Evolutionary conservation across 2,113 vertebrate genomes (phyloP).

Genomic region (Cervus canadensis): DNA sequence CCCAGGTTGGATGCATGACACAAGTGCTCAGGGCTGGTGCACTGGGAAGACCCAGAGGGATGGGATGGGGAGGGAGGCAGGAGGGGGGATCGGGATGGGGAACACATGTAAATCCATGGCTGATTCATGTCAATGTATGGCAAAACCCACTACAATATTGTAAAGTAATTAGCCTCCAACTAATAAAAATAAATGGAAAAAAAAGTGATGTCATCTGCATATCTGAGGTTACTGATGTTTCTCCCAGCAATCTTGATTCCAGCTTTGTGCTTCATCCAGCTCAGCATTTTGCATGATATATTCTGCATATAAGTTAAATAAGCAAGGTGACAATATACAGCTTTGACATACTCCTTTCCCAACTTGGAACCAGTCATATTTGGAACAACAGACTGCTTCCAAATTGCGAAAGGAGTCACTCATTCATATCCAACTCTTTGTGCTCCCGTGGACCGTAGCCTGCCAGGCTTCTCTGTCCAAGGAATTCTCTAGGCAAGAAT

Average conservation of each 20-base stretch:
- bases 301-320: not conserved
- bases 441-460: accelerated
- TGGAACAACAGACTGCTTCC: not conserved
- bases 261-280: not conserved
- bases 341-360: not conserved
- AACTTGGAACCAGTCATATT: not conserved
- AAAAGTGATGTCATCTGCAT: not conserved
- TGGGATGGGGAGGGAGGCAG: too few species aligned
- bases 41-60: too few species aligned
- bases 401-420: not conserved
- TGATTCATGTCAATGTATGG: too few species aligned
- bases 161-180: too few species aligned
- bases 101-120: too few species aligned
- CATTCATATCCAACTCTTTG: not conserved
- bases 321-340: not conserved
- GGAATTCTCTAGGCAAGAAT: not conserved
- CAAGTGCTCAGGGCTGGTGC: too few species aligned
- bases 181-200: too few species aligned
- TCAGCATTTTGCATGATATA: not conserved
- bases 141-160: too few species aligned
- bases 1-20: too few species aligned
- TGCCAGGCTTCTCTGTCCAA: not conserved
- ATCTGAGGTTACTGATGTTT: not conserved
- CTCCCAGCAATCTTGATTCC: not conserved
- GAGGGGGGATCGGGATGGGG: too few species aligned